phyloP scores from a whole-genome alignment of 2,797 vertebrate genomes.

The Apogon hyalosoma region DNA sequence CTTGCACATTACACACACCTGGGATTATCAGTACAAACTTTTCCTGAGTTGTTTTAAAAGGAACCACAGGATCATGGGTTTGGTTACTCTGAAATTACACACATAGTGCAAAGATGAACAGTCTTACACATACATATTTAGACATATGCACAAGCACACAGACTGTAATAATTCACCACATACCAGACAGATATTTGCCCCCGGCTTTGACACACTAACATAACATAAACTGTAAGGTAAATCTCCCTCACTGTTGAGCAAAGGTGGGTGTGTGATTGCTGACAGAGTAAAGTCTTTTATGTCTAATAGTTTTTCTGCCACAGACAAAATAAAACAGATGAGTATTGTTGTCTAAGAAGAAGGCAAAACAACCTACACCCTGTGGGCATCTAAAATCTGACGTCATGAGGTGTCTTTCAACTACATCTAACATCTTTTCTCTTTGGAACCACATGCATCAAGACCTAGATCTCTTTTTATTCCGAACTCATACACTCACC shows the following conservation, averaged over 20 bases:
- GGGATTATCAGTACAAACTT: slow-evolving; percentile 47
- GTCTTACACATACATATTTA: not conserved
- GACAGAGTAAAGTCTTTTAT: slow-evolving; percentile 69
- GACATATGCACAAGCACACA: slow-evolving; percentile 20
- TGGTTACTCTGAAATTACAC: slow-evolving; percentile 38
- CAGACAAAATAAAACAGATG: slow-evolving; percentile 75
- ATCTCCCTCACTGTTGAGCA: slow-evolving; percentile 38
- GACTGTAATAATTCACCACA: slow-evolving; percentile 47
- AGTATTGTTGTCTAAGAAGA: slow-evolving; percentile 64
- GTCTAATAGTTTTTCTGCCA: slow-evolving; percentile 62
- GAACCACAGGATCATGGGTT: slow-evolving; percentile 28
- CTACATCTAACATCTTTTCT: slow-evolving; percentile 45
- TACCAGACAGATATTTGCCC: slow-evolving; percentile 65
- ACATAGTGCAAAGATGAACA: slow-evolving; percentile 14
- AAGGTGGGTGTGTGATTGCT: slow-evolving; percentile 59
- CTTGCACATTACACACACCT: slow-evolving; percentile 43
- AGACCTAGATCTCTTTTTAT: slow-evolving; percentile 37
- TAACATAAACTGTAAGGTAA: slow-evolving; percentile 70
- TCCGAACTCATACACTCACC: slow-evolving; percentile 2
- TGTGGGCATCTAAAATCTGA: slow-evolving; percentile 50
- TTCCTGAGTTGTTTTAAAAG: slow-evolving; percentile 55
- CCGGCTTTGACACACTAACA: slow-evolving; percentile 64
- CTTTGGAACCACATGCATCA: slow-evolving; percentile 45
- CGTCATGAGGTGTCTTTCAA: slow-evolving; percentile 53
- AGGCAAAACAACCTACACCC: slow-evolving; percentile 58